phyloP scores from a whole-genome alignment of 2,113 vertebrate genomes.

The Zosterops lateralis region DNA sequence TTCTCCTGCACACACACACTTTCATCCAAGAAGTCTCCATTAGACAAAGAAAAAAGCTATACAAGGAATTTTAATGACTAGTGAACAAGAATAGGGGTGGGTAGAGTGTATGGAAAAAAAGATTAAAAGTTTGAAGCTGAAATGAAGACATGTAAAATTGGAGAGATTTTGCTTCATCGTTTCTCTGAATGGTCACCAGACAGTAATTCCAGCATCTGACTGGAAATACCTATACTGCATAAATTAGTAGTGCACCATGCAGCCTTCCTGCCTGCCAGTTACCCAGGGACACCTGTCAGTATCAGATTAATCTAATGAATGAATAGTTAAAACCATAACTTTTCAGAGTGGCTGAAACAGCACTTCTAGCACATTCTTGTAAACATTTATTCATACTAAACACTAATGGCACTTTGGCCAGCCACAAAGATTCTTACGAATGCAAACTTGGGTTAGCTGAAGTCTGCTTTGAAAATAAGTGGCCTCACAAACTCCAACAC shows the following conservation, averaged over 20 bases:
- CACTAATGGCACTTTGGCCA: neutral
- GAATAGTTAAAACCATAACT: neutral
- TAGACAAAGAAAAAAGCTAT: neutral
- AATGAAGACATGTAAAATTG: neutral
- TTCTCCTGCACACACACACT: neutral
- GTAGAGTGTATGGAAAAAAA: neutral
- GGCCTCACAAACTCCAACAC: neutral
- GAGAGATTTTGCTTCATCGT: neutral
- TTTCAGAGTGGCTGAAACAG: neutral
- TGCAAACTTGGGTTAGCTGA: neutral
- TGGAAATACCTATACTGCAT: neutral
- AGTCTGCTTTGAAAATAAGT: neutral
- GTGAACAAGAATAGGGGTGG: neutral
- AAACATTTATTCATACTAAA: conserved; percentile 7
- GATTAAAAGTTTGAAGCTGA: neutral
- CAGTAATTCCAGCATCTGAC: neutral
- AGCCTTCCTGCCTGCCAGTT: neutral
- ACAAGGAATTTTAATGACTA: neutral
- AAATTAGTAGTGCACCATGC: neutral
- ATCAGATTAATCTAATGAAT: neutral
- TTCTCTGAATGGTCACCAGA: neutral
- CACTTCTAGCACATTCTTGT: neutral
- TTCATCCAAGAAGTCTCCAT: neutral
- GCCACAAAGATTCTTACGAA: neutral
- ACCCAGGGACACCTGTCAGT: neutral